Evolutionary conservation across 2,113 vertebrate genomes (phyloP).

Genomic region (Misgurnus mizolepis): DNA sequence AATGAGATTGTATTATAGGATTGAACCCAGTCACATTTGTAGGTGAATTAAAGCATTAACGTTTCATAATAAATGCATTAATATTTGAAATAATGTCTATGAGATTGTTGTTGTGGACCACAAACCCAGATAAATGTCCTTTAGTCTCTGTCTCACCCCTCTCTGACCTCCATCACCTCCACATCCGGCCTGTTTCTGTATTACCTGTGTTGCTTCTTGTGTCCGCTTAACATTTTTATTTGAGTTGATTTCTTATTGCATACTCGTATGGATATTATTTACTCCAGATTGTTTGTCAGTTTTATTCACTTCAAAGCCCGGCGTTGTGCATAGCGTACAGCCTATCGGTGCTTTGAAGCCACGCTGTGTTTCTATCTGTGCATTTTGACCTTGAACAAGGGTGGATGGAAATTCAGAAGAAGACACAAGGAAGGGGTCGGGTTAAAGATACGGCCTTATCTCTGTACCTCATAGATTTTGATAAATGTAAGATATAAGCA

Average conservation of each 20-base stretch:
- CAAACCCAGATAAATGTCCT: constrained; percentile 67
- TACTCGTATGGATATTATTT: constrained; percentile 14
- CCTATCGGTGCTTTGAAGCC: constrained; percentile 67
- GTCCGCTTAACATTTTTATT: constrained; percentile 54
- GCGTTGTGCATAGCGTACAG: constrained; percentile 55
- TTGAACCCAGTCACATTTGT: too few species aligned
- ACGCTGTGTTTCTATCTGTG: constrained; percentile 63
- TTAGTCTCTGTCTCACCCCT: constrained; percentile 56
- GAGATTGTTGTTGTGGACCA: constrained; percentile 61
- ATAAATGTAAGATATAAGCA: background rate
- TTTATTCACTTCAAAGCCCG: constrained; percentile 69
- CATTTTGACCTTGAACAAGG: constrained; percentile 59
- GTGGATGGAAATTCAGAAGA: constrained; percentile 62
- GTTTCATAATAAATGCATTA: too few species aligned
- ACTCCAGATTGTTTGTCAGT: constrained; percentile 38
- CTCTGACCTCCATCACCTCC: constrained; percentile 57
- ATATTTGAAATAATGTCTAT: constrained; percentile 24
- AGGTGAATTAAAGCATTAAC: too few species aligned
- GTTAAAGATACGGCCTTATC: constrained; percentile 42
- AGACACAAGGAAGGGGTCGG: constrained; percentile 68
- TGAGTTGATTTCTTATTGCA: constrained; percentile 52
- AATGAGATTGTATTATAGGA: too few species aligned
- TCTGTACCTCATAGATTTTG: background rate
- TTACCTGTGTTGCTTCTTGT: constrained; percentile 52
- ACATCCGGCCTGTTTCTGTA: constrained; percentile 48